Evolutionary conservation across 2,888 invertebrate species (phyloP).

Genomic region (Apodemia zela): DNA sequence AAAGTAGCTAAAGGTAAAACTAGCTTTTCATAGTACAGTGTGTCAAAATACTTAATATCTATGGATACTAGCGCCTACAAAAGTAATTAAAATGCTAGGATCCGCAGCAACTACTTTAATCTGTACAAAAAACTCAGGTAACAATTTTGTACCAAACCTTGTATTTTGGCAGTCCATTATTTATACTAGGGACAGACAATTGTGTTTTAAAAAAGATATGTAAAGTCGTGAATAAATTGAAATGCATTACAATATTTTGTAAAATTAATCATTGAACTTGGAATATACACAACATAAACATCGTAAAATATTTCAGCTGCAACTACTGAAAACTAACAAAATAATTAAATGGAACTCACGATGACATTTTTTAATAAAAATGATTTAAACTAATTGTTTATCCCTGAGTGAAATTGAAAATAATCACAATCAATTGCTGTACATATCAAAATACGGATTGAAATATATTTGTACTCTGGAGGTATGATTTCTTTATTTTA

Average conservation of each 20-base stretch:
- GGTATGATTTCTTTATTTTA: too few relatives aligned
- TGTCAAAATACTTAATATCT: neutral
- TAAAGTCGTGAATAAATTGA: neutral
- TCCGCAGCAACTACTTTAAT: constrained; percentile 37
- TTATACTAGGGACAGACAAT: constrained; percentile 15
- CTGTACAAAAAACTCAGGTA: constrained; percentile 63
- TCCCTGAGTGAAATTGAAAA: neutral
- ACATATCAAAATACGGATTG: too few relatives aligned
- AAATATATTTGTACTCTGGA: too few relatives aligned
- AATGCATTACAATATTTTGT: constrained; percentile 6
- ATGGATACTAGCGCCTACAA: constrained; percentile 49
- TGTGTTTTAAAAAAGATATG: neutral
- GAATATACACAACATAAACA: constrained; percentile 3
- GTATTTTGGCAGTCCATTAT: constrained; percentile 30
- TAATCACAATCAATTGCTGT: too few relatives aligned
- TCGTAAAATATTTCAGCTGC: neutral
- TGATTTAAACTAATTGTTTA: neutral
- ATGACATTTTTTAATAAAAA: too few relatives aligned
- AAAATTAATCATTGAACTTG: neutral
- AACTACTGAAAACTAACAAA: neutral
- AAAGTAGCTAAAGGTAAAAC: neutral
- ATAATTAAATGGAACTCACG: neutral
- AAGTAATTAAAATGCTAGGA: constrained; percentile 40
- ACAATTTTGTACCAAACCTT: constrained; percentile 62
- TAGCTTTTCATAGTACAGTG: neutral